Base-by-base conservation (phyloP, 2,888 invertebrate species). In the Trachelus stipa region DNA sequence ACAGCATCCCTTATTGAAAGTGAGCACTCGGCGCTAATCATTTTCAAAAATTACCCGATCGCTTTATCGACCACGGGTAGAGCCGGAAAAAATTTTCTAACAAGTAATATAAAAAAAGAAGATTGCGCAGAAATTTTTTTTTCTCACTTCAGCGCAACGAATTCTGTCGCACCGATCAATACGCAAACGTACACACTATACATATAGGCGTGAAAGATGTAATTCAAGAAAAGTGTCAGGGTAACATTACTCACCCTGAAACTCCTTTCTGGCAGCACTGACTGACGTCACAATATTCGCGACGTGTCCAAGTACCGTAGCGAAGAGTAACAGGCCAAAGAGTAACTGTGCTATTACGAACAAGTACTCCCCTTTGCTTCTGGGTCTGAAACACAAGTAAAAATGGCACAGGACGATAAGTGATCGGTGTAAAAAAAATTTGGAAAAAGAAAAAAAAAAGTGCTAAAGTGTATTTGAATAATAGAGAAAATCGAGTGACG, bases 221-320 rank as follows among this genome's bases (percentile, higher is more conserved):
- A 56, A 56, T 23, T 56, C 23, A 56, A 23, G 56, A 56, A 56
- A 56, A 56, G 23, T 56, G 56, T 56, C 40, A 15, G 23, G 23
- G 79, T 77, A 77, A 74, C 74, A 68, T 82, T 81, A 92, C 94
- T 93, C 93, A 98, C 99, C 98, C 95, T 99, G 99, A 92, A 99
- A 99, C 92, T 99, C 99, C 92, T 99, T 99, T 88, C 98, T 94
- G 78, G 98, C 98, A 15, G 98, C 97, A 92, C 98, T 98, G 90
- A 99, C 98, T 79, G 98, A 98, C 81, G 98, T 98, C 88, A 99
- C 99, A 91, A 99, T 99, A 92, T 98, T 99, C 85, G 98, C 98
- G 86, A 99, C 98, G 93, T 99, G 98, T 23, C 99, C 99, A 86
- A 99, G 94, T 81, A 99, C 98, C 23, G 98, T 97, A 81, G 99